Conservation (phyloP, 2,113 vertebrate species). For the Perca flavescens region DNA sequence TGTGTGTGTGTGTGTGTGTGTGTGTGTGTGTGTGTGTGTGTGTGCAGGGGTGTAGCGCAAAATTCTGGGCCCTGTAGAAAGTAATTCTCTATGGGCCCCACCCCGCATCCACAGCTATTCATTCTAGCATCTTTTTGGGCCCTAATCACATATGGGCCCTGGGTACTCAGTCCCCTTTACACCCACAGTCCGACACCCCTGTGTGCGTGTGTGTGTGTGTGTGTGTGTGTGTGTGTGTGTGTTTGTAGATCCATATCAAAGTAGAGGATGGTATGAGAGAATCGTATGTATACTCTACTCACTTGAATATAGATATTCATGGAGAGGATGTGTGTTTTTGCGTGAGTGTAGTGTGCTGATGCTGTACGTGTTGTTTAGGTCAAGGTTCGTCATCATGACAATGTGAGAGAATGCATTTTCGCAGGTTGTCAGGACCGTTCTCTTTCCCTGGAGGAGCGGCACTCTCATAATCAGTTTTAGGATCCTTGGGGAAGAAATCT, state of each 20-base stretch:
- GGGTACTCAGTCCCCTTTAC: too few relatives aligned
- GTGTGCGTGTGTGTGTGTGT: background rate
- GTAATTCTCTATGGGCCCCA: too few relatives aligned
- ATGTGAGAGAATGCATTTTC: slow-evolving; percentile 15
- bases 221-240: slow-evolving; percentile 20
- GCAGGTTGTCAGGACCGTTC: slow-evolving; percentile 2
- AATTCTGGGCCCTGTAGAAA: too few relatives aligned
- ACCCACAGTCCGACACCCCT: background rate
- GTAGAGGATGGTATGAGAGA: background rate
- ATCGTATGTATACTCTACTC: background rate
- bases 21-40: slow-evolving; percentile 1
- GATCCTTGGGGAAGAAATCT: background rate
- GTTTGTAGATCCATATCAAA: background rate
- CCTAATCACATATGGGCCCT: too few relatives aligned
- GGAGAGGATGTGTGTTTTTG: slow-evolving; percentile 7
- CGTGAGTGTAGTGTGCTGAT: background rate
- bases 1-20: slow-evolving; percentile 14
- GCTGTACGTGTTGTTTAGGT: slow-evolving; percentile 8
- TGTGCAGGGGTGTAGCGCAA: too few relatives aligned
- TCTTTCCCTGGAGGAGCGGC: slow-evolving; percentile 3
- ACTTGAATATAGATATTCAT: slow-evolving; percentile 10
- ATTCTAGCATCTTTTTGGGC: too few relatives aligned
- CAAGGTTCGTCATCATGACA: slow-evolving; percentile 11
- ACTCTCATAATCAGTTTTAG: slow-evolving; percentile 27
- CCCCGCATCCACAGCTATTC: too few relatives aligned